Conservation (phyloP, 2,113 vertebrate genomes). For the Nanorana parkeri region DNA sequence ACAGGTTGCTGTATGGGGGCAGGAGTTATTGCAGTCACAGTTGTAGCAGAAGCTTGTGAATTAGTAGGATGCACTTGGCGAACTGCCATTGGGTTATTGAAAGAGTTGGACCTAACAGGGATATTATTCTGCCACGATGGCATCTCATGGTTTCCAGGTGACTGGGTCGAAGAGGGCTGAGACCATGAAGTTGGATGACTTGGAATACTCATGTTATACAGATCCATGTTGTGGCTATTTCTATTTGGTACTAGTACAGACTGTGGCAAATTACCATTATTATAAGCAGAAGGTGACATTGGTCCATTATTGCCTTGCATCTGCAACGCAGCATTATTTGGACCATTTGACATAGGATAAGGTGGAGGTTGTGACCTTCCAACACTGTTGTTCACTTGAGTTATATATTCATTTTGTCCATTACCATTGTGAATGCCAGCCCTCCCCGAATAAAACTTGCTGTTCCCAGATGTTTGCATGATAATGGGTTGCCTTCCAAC, state of each 20-base stretch:
- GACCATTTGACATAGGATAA: conserved; percentile 86
- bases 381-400: conserved; percentile 75
- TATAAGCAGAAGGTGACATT: conserved; percentile 79
- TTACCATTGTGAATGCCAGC: conserved; percentile 83
- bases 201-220: conserved; percentile 80
- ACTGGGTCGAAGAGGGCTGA: conserved; percentile 76
- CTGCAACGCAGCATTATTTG: conserved; percentile 86
- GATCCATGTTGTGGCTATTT: conserved; percentile 92
- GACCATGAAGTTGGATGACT: conserved; percentile 83
- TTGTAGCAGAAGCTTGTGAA: conserved; percentile 92
- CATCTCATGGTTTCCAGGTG: conserved; percentile 81
- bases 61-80: conserved; percentile 76
- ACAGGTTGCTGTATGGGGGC: conserved; percentile 93
- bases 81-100: conserved; percentile 83
- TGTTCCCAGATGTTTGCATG: conserved; percentile 88
- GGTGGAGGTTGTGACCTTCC: conserved; percentile 87
- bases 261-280: conserved; percentile 85
- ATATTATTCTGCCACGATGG: conserved; percentile 85
- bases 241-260: conserved; percentile 86
- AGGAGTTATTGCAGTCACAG: conserved; percentile 93
- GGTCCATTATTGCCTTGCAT: conserved; percentile 81
- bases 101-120: conserved; percentile 91
- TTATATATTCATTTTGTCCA: conserved; percentile 84
- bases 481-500: conserved; percentile 93
- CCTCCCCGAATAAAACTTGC: conserved; percentile 89